Evolutionary conservation across 2,113 vertebrate species (phyloP).

Genomic region (Anarrhichthys ocellatus): DNA sequence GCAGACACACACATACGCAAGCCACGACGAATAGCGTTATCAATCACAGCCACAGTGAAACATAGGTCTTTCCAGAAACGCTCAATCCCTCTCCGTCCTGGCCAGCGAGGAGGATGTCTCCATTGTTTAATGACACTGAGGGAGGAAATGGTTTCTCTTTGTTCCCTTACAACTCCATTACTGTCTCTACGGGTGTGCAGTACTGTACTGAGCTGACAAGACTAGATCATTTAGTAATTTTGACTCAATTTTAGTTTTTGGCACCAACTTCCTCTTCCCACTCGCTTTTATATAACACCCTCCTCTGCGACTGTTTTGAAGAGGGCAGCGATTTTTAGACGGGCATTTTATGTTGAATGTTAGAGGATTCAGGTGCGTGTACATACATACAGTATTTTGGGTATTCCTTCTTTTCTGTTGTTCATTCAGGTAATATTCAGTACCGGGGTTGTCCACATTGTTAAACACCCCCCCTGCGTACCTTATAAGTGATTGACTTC

Average conservation of each 20-base stretch:
- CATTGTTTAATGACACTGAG: slow-evolving; percentile 65
- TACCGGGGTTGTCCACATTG: slow-evolving; percentile 29
- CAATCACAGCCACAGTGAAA: slow-evolving; percentile 51
- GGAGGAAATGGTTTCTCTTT: slow-evolving; percentile 65
- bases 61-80: slow-evolving; percentile 40
- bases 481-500: slow-evolving; percentile 40
- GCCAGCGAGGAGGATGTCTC: slow-evolving; percentile 63
- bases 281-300: slow-evolving; percentile 73
- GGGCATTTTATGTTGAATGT: slow-evolving; percentile 31
- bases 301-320: slow-evolving; percentile 52
- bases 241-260: slow-evolving; percentile 42
- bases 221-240: slow-evolving; percentile 61
- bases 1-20: background rate
- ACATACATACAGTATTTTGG: background rate
- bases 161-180: slow-evolving; percentile 66
- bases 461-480: slow-evolving; percentile 2
- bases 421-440: slow-evolving; percentile 25
- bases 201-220: slow-evolving; percentile 46
- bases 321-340: slow-evolving; percentile 52
- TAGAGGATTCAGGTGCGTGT: slow-evolving; percentile 6
- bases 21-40: slow-evolving; percentile 39
- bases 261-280: slow-evolving; percentile 59
- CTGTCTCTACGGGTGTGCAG: slow-evolving; percentile 32
- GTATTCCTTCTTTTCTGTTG: slow-evolving; percentile 7
- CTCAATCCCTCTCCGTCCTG: slow-evolving; percentile 48